These are phyloP conservation scores for Guaruba guarouba DNA, from an alignment of 2,113 vertebrate genomes.

Conservation along the genomic window DNA sequence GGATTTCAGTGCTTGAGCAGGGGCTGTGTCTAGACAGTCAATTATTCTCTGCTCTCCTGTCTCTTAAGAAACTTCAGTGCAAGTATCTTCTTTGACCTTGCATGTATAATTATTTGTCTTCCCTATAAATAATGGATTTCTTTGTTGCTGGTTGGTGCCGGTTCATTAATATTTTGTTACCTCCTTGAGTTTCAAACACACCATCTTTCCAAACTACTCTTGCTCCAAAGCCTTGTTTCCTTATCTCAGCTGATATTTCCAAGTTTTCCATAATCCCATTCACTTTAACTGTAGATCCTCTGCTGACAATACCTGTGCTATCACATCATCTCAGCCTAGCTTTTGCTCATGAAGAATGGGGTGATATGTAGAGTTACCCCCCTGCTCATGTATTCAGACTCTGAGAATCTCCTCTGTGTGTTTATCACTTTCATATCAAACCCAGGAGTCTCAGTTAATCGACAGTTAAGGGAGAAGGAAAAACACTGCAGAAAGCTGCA, in stretches of 20 bases:
- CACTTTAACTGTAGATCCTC: neutral
- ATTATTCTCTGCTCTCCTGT: neutral
- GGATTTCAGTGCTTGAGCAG: neutral
- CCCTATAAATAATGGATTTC: conserved; percentile 47
- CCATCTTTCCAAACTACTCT: neutral
- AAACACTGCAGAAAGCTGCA: neutral
- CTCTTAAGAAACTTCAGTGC: neutral
- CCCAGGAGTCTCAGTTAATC: neutral
- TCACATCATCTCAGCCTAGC: neutral
- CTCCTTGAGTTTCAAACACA: conserved; percentile 15
- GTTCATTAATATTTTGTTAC: conserved; percentile 54
- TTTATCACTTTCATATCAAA: neutral
- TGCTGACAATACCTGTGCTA: neutral
- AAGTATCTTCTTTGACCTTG: conserved; percentile 30
- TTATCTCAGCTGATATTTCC: neutral
- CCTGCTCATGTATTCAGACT: neutral
- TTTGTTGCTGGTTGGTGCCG: conserved; percentile 16
- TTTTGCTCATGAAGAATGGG: neutral
- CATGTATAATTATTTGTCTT: conserved; percentile 48
- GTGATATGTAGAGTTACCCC: neutral
- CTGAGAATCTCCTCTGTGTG: neutral
- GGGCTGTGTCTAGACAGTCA: conserved; percentile 35
- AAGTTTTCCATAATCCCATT: neutral
- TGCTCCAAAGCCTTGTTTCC: neutral
- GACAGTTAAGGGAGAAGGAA: neutral